Percentiles rank a stretch among this genome's conserved stretches.
phyloP scores from a whole-genome alignment of 2,113 vertebrate species.

The Loxodonta africana region DNA sequence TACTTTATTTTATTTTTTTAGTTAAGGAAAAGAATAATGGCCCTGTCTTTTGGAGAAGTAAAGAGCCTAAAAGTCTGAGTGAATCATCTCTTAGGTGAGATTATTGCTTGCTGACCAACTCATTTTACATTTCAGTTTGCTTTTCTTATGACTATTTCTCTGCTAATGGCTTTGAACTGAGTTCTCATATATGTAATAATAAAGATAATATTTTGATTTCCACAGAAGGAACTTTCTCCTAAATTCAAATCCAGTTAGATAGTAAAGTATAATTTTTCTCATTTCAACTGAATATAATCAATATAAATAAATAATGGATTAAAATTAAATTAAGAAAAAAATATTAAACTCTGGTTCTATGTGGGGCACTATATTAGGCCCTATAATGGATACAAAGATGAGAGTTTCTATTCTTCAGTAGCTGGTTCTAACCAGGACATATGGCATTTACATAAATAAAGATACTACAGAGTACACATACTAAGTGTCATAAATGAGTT shows the following conservation, averaged over 20 bases:
- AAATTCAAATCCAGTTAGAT: slow-evolving; percentile 52
- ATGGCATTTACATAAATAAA: not conserved
- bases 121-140: slow-evolving; percentile 13
- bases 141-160: slow-evolving; percentile 32
- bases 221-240: not conserved
- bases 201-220: not conserved
- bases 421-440: not conserved
- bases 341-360: not conserved
- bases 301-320: slow-evolving; percentile 30
- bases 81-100: slow-evolving; percentile 71
- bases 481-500: not conserved
- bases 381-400: not conserved
- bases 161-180: not conserved
- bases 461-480: not conserved
- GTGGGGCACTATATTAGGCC: not conserved
- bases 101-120: not conserved
- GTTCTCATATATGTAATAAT: not conserved
- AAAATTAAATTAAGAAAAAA: not conserved
- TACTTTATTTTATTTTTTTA: slow-evolving; percentile 21
- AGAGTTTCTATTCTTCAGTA: not conserved
- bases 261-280: slow-evolving; percentile 12
- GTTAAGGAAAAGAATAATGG: slow-evolving; percentile 67
- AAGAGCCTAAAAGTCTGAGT: slow-evolving; percentile 34
- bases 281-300: not conserved
- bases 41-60: slow-evolving; percentile 46